Percentiles rank a stretch among this genome's conserved stretches.
phyloP scores from a whole-genome alignment of 2,113 vertebrate species.

The Ctenodactylus gundi region DNA sequence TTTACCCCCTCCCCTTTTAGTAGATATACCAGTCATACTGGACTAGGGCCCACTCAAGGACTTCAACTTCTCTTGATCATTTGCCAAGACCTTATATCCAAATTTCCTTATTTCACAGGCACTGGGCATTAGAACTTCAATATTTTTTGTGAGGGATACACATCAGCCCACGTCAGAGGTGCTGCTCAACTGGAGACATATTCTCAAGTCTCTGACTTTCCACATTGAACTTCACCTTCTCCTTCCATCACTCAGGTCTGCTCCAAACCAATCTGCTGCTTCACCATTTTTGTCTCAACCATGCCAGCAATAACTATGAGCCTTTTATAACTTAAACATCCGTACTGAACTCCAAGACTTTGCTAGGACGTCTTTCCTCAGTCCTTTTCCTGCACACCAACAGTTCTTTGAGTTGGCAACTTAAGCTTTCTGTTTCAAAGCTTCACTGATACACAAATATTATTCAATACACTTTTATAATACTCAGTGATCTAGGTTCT shows the following conservation, averaged over 20 bases:
- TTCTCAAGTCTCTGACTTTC: not conserved
- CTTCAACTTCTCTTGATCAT: not conserved
- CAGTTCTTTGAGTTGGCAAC: not conserved
- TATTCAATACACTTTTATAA: not conserved
- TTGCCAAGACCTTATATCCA: not conserved
- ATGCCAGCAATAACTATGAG: not conserved
- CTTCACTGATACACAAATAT: not conserved
- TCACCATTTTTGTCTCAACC: not conserved
- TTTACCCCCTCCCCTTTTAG: not conserved
- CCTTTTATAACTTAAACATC: not conserved
- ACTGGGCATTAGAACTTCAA: not conserved
- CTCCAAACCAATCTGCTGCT: not conserved
- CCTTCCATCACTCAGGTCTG: not conserved
- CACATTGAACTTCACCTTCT: not conserved
- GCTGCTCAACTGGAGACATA: not conserved
- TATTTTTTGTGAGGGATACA: not conserved
- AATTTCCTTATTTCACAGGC: not conserved
- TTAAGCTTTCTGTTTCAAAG: not conserved
- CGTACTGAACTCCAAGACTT: not conserved
- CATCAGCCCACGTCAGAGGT: not conserved
- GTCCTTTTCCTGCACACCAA: not conserved
- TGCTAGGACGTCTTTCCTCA: accelerated
- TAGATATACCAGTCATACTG: not conserved
- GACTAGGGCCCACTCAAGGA: not conserved
- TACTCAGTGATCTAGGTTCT: not conserved